phyloP scores from a whole-genome alignment of 1,140 invertebrate species.

The Dendrolimus punctatus region DNA sequence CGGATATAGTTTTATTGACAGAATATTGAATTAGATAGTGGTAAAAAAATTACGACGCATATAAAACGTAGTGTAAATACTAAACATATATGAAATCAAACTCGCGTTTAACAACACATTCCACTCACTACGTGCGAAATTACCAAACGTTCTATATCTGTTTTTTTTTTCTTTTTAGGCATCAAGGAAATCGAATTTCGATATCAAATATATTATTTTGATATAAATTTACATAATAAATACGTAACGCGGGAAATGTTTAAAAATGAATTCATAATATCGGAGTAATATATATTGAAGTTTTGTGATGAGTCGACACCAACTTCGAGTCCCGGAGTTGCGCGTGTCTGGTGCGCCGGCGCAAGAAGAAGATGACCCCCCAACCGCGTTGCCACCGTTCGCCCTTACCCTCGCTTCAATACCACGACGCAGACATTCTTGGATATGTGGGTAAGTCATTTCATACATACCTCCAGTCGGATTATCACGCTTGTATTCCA shows the following conservation, averaged over 20 bases:
- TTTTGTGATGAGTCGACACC: slow-evolving; percentile 50
- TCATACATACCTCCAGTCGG: neutral
- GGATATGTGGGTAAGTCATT: slow-evolving; percentile 59
- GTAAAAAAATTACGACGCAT: no score
- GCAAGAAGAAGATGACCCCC: slow-evolving; percentile 45
- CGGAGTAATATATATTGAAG: slow-evolving; percentile 5
- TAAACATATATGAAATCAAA: no score
- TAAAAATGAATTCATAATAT: neutral
- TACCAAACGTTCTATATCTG: neutral
- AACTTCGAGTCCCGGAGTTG: slow-evolving; percentile 57
- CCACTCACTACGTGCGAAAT: neutral
- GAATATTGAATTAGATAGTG: no score
- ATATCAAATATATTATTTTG: no score
- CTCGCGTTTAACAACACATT: no score
- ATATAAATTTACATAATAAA: no score
- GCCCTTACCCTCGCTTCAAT: slow-evolving; percentile 54
- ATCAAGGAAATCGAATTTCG: slow-evolving; percentile 12
- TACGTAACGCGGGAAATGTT: no score
- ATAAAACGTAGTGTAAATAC: no score
- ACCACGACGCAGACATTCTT: slow-evolving; percentile 55
- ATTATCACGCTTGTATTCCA: no score
- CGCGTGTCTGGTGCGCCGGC: slow-evolving; percentile 50
- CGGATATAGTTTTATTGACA: no score
- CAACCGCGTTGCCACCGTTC: slow-evolving; percentile 49
- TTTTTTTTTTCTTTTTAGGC: slow-evolving; percentile 7